Conservation (phyloP, 2,888 invertebrate species). For the Drosophila parthenogenetica region DNA sequence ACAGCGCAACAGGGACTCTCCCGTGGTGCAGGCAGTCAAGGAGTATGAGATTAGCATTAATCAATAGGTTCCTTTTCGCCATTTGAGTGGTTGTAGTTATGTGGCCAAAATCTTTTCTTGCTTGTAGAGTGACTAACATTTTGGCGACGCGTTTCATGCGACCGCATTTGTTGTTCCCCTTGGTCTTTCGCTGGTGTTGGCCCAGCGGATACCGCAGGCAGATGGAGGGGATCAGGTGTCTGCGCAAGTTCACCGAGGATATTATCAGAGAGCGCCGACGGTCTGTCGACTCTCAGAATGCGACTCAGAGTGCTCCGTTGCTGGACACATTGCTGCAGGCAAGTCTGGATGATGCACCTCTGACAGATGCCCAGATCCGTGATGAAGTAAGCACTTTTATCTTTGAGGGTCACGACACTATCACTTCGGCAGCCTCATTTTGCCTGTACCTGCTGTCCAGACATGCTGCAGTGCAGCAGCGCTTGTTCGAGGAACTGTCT, state of each 20-base stretch:
- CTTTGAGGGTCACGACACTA: constrained; percentile 87
- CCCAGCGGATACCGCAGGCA: constrained; percentile 82
- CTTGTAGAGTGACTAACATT: constrained; percentile 72
- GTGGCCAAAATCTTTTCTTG: neutral
- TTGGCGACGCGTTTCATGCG: constrained; percentile 75
- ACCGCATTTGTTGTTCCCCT: constrained; percentile 63
- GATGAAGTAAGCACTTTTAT: constrained; percentile 91
- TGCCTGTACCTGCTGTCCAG: constrained; percentile 80
- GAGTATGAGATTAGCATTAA: constrained; percentile 85
- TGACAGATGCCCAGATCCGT: constrained; percentile 87
- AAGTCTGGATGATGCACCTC: constrained; percentile 86
- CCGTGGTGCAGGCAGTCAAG: constrained; percentile 89
- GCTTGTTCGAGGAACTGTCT: constrained; percentile 77
- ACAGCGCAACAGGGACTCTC: constrained; percentile 88
- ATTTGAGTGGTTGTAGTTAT: neutral
- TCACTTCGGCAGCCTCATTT: constrained; percentile 82
- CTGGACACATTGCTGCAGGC: constrained; percentile 88
- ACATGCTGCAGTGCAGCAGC: constrained; percentile 76
- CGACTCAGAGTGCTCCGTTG: constrained; percentile 85
- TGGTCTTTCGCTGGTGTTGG: constrained; percentile 62
- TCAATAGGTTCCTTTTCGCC: neutral
- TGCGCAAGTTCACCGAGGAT: constrained; percentile 86
- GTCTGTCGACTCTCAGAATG: neutral
- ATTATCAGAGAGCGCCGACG: constrained; percentile 85
- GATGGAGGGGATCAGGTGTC: constrained; percentile 83